These are phyloP conservation scores for Actias luna DNA, from an alignment of 2,888 invertebrate species.

Conservation along the genomic window DNA sequence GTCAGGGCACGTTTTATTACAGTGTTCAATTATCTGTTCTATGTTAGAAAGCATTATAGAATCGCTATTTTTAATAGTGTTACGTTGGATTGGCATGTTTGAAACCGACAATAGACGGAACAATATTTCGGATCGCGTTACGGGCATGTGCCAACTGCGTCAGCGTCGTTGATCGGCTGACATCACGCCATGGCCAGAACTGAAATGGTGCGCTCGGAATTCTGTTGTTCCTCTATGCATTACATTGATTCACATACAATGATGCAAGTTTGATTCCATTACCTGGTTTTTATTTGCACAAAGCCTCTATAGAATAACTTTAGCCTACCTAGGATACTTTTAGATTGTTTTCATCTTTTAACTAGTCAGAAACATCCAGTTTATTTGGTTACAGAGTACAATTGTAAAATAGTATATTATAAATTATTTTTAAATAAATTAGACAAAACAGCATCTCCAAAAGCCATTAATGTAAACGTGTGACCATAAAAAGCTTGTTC, in stretches of 20 bases:
- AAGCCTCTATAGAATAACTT: constrained; percentile 2
- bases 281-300: neutral
- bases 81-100: constrained; percentile 23
- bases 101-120: constrained; percentile 32
- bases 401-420: neutral
- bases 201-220: constrained; percentile 4
- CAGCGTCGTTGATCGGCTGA: constrained; percentile 53
- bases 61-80: constrained; percentile 22
- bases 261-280: constrained; percentile 16
- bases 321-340: neutral
- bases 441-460: neutral
- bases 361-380: neutral
- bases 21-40: constrained; percentile 50
- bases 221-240: neutral
- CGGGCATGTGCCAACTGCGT: constrained; percentile 71
- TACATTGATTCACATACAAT: constrained; percentile 14
- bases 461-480: neutral
- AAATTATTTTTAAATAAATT: neutral
- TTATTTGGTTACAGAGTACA: neutral
- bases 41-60: constrained; percentile 38
- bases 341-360: neutral
- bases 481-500: neutral
- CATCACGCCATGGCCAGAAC: constrained; percentile 41
- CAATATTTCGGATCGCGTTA: constrained; percentile 46
- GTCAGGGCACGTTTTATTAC: constrained; percentile 57